Conservation (phyloP, 2,888 invertebrate species). For the Heliconius erato region DNA sequence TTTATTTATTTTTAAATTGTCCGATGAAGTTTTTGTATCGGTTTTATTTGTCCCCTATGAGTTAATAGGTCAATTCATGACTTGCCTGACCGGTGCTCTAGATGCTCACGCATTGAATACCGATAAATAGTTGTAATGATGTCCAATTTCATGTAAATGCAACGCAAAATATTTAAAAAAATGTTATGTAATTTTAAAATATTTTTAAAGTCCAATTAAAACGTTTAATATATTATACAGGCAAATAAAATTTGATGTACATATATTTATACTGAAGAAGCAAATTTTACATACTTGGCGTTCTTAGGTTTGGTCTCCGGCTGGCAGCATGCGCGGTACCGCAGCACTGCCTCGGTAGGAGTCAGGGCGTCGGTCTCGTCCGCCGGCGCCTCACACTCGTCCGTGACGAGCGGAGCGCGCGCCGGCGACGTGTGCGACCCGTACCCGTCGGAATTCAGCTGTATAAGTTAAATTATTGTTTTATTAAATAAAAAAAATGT, state of each 20-base stretch:
- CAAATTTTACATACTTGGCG: slow-evolving; percentile 92
- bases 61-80: slow-evolving; percentile 61
- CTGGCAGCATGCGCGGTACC: slow-evolving; percentile 81
- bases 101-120: slow-evolving; percentile 21
- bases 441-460: slow-evolving; percentile 95
- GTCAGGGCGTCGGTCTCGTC: slow-evolving; percentile 88
- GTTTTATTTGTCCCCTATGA: slow-evolving; percentile 60
- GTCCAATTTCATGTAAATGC: slow-evolving; percentile 4
- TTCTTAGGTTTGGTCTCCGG: slow-evolving; percentile 90
- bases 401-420: slow-evolving; percentile 91
- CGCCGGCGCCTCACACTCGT: slow-evolving; percentile 89
- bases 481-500: background rate
- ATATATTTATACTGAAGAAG: background rate
- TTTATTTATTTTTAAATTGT: slow-evolving; percentile 79
- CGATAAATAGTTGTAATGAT: slow-evolving; percentile 7
- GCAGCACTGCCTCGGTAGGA: slow-evolving; percentile 75
- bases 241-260: background rate
- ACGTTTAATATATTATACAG: background rate
- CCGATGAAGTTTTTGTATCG: slow-evolving; percentile 62
- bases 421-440: slow-evolving; percentile 94
- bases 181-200: too few relatives aligned
- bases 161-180: background rate
- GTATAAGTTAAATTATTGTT: slow-evolving; percentile 51
- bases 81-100: slow-evolving; percentile 33
- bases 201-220: background rate